Percentiles rank a stretch among this genome's conserved stretches.
Evolutionary conservation across 1,140 invertebrate species (phyloP).

Genomic region (Battus philenor): DNA sequence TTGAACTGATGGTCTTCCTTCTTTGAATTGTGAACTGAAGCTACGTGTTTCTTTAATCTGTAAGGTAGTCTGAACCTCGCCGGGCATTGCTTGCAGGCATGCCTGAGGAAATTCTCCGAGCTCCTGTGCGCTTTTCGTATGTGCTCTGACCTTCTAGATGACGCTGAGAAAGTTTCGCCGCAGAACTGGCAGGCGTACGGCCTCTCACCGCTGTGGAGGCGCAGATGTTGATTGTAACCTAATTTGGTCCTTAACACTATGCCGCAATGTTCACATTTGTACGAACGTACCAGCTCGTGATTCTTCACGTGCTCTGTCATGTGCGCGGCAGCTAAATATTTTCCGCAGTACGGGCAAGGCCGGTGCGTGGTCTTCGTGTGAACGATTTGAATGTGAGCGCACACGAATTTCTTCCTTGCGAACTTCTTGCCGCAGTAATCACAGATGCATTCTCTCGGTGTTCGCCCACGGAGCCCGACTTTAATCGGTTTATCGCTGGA

Average conservation of each 20-base stretch:
- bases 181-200: conserved; percentile 52
- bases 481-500: conserved; percentile 30
- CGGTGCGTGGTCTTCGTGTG: conserved; percentile 54
- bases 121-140: conserved; percentile 41
- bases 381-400: conserved; percentile 56
- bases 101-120: conserved; percentile 31
- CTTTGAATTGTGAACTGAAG: conserved; percentile 28
- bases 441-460: conserved; percentile 42
- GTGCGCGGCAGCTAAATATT: conserved; percentile 45
- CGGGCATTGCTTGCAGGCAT: conserved; percentile 43
- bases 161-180: conserved; percentile 47
- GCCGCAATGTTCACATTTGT: conserved; percentile 46
- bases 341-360: conserved; percentile 54
- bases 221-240: conserved; percentile 47
- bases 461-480: conserved; percentile 45
- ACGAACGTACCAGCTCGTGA: conserved; percentile 30
- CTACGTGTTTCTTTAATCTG: conserved; percentile 41
- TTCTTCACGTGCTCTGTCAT: conserved; percentile 53
- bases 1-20: conserved; percentile 26
- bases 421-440: conserved; percentile 56
- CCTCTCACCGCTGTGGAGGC: conserved; percentile 52
- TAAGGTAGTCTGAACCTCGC: conserved; percentile 47
- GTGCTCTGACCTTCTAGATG: conserved; percentile 53
- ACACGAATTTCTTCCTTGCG: conserved; percentile 42
- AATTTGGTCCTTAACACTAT: conserved; percentile 41